phyloP scores from a whole-genome alignment of 2,113 vertebrate genomes.

The Rhombomys opimus region DNA sequence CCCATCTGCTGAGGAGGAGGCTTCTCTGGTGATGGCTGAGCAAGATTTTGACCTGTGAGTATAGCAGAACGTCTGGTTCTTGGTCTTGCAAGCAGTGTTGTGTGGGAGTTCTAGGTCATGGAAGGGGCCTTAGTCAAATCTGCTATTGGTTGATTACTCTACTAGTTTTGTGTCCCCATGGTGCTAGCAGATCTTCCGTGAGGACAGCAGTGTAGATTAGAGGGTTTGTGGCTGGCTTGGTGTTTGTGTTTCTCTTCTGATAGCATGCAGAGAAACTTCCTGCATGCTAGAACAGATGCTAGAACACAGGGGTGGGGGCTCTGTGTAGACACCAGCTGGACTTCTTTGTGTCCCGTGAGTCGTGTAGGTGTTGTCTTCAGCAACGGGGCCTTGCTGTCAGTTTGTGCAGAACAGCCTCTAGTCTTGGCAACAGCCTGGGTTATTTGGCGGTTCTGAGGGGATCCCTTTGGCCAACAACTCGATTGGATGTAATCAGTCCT shows the following conservation, averaged over 20 bases:
- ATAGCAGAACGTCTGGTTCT: background rate
- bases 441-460: background rate
- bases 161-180: background rate
- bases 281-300: background rate
- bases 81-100: background rate
- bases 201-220: background rate
- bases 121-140: background rate
- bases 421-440: background rate
- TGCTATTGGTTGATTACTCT: background rate
- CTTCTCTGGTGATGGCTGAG: background rate
- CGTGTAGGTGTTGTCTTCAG: too few species aligned
- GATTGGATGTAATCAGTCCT: background rate
- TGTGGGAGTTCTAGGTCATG: background rate
- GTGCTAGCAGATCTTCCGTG: background rate
- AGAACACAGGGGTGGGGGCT: background rate
- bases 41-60: background rate
- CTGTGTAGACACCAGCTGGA: background rate
- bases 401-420: background rate
- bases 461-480: background rate
- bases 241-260: background rate
- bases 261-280: background rate
- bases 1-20: background rate
- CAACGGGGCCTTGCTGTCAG: background rate
- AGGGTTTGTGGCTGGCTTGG: background rate
- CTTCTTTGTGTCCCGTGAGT: background rate